Percentiles rank a stretch among this genome's conserved stretches.
phyloP scores from a whole-genome alignment of 2,888 invertebrate species.

The Caprella mutica region DNA sequence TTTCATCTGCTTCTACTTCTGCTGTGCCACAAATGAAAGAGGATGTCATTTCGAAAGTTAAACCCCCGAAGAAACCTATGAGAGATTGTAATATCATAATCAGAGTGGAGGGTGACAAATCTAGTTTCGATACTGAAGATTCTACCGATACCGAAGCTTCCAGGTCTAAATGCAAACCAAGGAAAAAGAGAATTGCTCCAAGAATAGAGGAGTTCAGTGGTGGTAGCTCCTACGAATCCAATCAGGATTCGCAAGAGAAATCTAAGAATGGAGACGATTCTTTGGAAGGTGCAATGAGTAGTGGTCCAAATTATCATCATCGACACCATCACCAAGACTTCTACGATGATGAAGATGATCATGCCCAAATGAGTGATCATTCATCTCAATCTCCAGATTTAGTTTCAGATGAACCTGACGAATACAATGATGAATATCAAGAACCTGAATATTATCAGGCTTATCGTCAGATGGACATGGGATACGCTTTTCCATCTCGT shows the following conservation, averaged over 20 bases:
- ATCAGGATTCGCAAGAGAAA: slow-evolving; percentile 7
- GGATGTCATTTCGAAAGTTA: not conserved
- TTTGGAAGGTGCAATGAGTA: slow-evolving; percentile 27
- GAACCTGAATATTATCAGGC: slow-evolving; percentile 31
- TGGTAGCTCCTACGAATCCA: slow-evolving; percentile 7
- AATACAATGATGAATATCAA: slow-evolving; percentile 32
- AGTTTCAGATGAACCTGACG: slow-evolving; percentile 32
- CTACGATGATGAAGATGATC: slow-evolving; percentile 31
- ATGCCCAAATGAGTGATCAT: slow-evolving; percentile 33
- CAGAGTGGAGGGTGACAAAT: slow-evolving; percentile 2
- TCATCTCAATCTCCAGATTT: slow-evolving; percentile 33
- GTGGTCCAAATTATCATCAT: slow-evolving; percentile 16
- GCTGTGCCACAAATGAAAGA: not conserved
- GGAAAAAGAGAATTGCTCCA: not conserved
- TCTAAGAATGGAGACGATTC: slow-evolving; percentile 15
- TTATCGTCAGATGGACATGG: slow-evolving; percentile 28
- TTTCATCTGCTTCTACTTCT: too few species aligned
- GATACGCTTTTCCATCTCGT: slow-evolving; percentile 32
- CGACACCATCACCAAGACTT: slow-evolving; percentile 17
- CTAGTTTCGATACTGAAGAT: not conserved
- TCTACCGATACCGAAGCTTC: not conserved
- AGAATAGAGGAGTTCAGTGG: slow-evolving; percentile 6
- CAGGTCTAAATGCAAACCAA: not conserved
- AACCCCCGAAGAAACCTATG: not conserved
- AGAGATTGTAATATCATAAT: slow-evolving; percentile 5